phyloP scores from a whole-genome alignment of 2,888 invertebrate genomes.

The Gymnosoma rotundatum region DNA sequence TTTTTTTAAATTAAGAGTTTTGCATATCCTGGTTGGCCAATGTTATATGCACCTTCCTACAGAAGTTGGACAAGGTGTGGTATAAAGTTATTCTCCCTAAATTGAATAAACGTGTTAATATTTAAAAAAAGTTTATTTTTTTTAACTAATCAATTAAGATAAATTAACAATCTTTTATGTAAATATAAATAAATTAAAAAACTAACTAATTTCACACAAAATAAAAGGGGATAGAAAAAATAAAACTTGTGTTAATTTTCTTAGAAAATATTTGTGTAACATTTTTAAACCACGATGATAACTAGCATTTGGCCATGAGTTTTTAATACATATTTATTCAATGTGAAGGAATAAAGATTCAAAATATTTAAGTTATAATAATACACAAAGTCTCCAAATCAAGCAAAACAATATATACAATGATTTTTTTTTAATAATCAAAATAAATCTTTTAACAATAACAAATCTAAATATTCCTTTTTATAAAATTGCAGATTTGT shows the following conservation, averaged over 20 bases:
- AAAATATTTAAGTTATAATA: constrained; percentile 27
- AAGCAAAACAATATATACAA: constrained; percentile 42
- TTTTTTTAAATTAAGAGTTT: no score
- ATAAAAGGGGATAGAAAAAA: neutral
- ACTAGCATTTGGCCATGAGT: constrained; percentile 11
- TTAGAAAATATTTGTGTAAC: constrained; percentile 19
- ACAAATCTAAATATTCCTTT: constrained; percentile 11
- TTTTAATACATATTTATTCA: neutral
- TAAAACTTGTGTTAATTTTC: constrained; percentile 33
- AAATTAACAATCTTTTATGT: constrained; percentile 60
- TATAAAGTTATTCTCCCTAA: no score
- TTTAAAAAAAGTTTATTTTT: neutral
- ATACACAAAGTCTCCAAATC: constrained; percentile 23
- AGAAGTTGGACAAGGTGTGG: no score
- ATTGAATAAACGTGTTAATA: no score
- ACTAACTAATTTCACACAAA: no score
- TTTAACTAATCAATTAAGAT: neutral
- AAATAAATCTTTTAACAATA: constrained; percentile 38
- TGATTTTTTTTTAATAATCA: constrained; percentile 35
- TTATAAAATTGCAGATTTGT: neutral
- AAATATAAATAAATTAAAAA: constrained; percentile 57
- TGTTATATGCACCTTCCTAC: no score
- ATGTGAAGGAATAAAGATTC: neutral
- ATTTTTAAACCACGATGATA: constrained; percentile 15
- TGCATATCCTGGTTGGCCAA: no score